Percentiles rank a stretch among this genome's conserved stretches.
Evolutionary conservation across 1,140 invertebrate genomes (phyloP).

Genomic region (Sitobion miscanthi): DNA sequence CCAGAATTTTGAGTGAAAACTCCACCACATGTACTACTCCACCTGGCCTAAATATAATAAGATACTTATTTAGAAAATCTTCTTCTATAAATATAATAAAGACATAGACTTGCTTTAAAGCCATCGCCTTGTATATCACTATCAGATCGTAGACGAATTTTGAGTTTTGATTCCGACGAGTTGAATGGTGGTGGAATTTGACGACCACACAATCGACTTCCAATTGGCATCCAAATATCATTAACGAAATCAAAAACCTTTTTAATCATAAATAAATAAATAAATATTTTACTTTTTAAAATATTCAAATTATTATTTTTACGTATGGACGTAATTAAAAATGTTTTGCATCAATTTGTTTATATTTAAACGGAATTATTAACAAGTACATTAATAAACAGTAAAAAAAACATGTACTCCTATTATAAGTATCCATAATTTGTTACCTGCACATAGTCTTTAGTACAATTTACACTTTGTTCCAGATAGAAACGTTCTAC

Average conservation of each 20-base stretch:
- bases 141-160: slow-evolving; percentile 76
- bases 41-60: background rate
- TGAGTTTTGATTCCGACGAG: slow-evolving; percentile 72
- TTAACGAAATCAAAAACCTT: slow-evolving; percentile 63
- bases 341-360: too few relatives aligned
- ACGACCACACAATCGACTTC: slow-evolving; percentile 74
- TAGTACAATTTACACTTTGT: slow-evolving; percentile 72
- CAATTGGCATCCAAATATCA: slow-evolving; percentile 66
- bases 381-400: too few relatives aligned
- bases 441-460: slow-evolving; percentile 78
- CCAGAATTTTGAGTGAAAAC: background rate
- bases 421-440: background rate
- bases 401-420: too few relatives aligned
- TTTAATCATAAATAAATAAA: background rate
- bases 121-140: slow-evolving; percentile 72
- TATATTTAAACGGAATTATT: too few relatives aligned
- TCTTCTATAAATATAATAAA: background rate
- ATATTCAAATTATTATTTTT: background rate
- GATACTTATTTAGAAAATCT: background rate
- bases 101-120: slow-evolving; percentile 67
- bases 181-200: slow-evolving; percentile 68
- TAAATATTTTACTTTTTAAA: background rate
- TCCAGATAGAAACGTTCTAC: slow-evolving; percentile 77
- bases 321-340: background rate
- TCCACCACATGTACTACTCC: slow-evolving; percentile 25